Evolutionary conservation across 2,797 vertebrate genomes (phyloP).

Genomic region (Spinus olivaceus): DNA sequence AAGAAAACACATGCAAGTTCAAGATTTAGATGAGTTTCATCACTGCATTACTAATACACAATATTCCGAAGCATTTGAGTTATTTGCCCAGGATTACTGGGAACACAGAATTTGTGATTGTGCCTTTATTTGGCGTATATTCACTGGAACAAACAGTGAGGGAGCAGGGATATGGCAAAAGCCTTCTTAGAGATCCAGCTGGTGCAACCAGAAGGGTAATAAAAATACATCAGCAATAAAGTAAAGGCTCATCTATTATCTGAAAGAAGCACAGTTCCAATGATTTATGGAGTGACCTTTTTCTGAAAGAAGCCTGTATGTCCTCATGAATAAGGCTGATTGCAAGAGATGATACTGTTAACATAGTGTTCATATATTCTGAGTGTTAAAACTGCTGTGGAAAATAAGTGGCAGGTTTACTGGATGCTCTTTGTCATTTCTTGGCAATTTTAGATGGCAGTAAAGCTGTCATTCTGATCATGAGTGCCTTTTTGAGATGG

Average conservation of each 20-base stretch:
- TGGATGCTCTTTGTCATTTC: neutral
- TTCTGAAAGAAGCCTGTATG: neutral
- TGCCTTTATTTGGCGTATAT: neutral
- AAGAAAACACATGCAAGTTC: neutral
- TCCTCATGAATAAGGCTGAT: conserved; percentile 15
- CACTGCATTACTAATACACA: neutral
- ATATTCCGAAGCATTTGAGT: neutral
- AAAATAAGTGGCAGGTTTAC: neutral
- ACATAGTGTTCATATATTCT: neutral
- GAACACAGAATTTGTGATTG: neutral
- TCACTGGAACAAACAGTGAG: neutral
- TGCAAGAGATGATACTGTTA: neutral
- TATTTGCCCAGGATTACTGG: neutral
- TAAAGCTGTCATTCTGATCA: neutral
- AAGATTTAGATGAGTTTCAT: neutral
- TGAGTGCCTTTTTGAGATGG: neutral
- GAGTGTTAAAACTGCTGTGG: neutral
- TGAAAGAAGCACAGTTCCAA: neutral
- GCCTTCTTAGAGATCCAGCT: neutral
- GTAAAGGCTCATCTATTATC: neutral
- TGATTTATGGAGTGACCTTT: neutral
- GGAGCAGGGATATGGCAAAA: neutral
- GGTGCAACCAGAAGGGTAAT: neutral
- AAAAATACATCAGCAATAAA: neutral
- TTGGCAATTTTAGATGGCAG: neutral